Conservation (phyloP, 2,888 invertebrate genomes). For the Diplolepis rosae region DNA sequence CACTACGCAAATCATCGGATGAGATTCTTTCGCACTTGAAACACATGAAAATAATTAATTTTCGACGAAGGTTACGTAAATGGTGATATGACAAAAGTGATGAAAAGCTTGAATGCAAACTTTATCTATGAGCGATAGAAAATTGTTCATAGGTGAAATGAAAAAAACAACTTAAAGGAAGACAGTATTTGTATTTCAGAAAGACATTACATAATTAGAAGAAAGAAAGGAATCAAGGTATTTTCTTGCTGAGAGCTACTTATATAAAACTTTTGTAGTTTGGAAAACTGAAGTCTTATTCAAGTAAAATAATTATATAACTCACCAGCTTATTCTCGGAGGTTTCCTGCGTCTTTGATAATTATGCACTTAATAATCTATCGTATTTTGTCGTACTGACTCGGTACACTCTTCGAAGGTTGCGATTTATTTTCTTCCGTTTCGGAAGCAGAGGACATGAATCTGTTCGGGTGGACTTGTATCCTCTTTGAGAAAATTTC, state of each 20-base stretch:
- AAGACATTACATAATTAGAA: background rate
- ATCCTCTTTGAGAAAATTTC: too few relatives aligned
- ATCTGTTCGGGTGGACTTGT: too few relatives aligned
- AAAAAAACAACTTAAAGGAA: too few relatives aligned
- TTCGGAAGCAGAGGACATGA: too few relatives aligned
- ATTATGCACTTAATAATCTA: background rate
- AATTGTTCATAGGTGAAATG: background rate
- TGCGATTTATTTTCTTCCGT: too few relatives aligned
- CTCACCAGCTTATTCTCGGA: background rate
- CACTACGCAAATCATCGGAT: background rate
- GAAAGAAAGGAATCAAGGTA: background rate
- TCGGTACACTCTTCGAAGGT: background rate
- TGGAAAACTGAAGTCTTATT: background rate
- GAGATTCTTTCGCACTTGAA: background rate
- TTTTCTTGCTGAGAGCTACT: background rate
- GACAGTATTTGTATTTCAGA: too few relatives aligned
- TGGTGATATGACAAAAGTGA: background rate
- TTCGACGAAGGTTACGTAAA: background rate
- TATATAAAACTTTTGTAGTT: background rate
- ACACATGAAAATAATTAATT: background rate
- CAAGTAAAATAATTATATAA: background rate
- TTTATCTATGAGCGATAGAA: background rate
- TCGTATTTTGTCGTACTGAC: background rate
- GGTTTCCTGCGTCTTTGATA: background rate
- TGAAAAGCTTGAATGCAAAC: background rate